Evolutionary conservation across 2,113 vertebrate species (phyloP).

Genomic region (Furnarius figulus): DNA sequence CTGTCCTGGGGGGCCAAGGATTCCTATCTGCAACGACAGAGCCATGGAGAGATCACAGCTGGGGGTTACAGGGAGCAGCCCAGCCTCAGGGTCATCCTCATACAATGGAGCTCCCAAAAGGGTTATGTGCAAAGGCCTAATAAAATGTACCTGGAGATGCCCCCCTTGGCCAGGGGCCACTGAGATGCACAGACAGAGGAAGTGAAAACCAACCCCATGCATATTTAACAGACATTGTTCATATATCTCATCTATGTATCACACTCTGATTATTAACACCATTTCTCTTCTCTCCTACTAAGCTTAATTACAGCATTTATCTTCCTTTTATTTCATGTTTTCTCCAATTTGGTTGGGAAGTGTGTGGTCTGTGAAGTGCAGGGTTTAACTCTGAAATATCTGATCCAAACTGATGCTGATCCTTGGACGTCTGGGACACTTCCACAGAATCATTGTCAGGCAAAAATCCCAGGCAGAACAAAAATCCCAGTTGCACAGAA

Average conservation of each 20-base stretch:
- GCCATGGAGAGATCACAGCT: background rate
- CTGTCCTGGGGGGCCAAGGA: slow-evolving; percentile 82
- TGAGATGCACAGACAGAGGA: background rate
- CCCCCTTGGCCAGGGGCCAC: background rate
- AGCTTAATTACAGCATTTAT: background rate
- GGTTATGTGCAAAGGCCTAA: background rate
- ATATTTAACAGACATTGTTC: background rate
- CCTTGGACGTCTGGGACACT: background rate
- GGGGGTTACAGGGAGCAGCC: background rate
- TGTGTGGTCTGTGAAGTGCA: background rate
- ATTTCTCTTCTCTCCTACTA: background rate
- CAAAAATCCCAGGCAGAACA: background rate
- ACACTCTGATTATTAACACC: background rate
- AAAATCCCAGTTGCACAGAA: background rate
- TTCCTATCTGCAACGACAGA: slow-evolving; percentile 77
- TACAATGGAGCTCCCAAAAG: background rate
- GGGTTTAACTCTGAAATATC: background rate
- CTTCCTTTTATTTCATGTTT: background rate
- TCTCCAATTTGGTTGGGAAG: background rate
- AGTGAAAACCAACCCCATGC: background rate
- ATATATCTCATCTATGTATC: background rate
- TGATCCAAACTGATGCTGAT: background rate
- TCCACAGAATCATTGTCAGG: background rate
- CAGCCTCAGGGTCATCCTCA: background rate
- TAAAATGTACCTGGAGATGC: background rate